These are phyloP conservation scores for Drosophila diplacantha DNA, from an alignment of 2,888 invertebrate genomes.

Conservation along the genomic window DNA sequence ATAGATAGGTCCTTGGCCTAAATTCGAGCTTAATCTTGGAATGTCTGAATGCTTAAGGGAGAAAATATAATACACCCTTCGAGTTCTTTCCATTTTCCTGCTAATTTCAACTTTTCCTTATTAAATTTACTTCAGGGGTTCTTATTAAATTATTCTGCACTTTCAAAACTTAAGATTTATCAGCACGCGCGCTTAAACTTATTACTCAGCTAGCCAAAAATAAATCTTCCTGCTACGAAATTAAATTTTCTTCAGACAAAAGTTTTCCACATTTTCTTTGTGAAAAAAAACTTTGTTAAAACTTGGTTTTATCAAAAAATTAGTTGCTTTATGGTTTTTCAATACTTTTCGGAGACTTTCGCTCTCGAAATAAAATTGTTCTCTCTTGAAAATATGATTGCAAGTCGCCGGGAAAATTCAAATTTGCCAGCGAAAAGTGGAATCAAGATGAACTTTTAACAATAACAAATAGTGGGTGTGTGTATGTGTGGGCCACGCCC, in stretches of 20 bases:
- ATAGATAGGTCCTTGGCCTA: constrained; percentile 5
- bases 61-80: background rate
- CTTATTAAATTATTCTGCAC: background rate
- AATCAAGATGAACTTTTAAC: constrained; percentile 12
- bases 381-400: constrained; percentile 9
- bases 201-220: background rate
- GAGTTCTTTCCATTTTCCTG: background rate
- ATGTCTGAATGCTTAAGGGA: background rate
- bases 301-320: constrained; percentile 28
- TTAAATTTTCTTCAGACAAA: background rate
- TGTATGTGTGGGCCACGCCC: constrained; percentile 16
- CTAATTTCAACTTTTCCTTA: background rate
- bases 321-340: constrained; percentile 22
- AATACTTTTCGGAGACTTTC: constrained; percentile 14
- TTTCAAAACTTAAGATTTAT: background rate
- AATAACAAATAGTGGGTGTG: constrained; percentile 47
- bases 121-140: background rate
- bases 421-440: constrained; percentile 14
- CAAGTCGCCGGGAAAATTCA: constrained; percentile 16
- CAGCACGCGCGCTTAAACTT: background rate
- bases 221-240: constrained; percentile 5
- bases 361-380: background rate
- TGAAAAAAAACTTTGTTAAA: constrained; percentile 3
- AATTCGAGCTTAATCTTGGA: background rate
- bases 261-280: constrained; percentile 6